These are phyloP conservation scores for Tonatia bakeri DNA, from an alignment of 2,113 vertebrate genomes.

Conservation along the genomic window DNA sequence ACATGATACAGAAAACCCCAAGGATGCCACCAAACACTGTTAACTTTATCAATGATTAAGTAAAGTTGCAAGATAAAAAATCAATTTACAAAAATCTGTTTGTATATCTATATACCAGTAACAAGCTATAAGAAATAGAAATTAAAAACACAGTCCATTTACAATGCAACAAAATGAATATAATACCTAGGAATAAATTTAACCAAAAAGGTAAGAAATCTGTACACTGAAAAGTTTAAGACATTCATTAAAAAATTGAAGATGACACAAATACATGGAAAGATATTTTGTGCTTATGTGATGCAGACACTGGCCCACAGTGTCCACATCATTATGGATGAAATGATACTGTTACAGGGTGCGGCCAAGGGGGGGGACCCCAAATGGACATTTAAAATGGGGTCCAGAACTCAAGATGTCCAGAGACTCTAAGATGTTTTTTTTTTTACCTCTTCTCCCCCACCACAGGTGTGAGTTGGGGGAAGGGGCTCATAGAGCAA, in stretches of 20 bases:
- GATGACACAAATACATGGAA: not conserved
- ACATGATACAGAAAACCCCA: not conserved
- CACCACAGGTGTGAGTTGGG: no score
- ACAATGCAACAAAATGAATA: not conserved
- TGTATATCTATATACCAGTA: not conserved
- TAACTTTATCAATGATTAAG: not conserved
- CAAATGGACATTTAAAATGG: no score
- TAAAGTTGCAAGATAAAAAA: not conserved
- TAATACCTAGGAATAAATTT: not conserved
- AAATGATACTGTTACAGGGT: no score
- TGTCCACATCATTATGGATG: no score
- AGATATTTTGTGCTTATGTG: not conserved
- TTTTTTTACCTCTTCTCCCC: no score
- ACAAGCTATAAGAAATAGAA: not conserved
- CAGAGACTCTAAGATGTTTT: no score
- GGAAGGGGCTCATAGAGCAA: no score
- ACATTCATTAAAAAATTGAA: not conserved
- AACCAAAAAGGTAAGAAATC: not conserved
- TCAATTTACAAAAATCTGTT: not conserved
- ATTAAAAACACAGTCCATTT: not conserved
- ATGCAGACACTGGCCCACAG: no score
- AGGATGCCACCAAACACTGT: not conserved
- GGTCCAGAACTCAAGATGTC: no score
- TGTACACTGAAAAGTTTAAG: not conserved
- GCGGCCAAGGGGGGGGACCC: no score